Evolutionary conservation across 2,797 vertebrate genomes (phyloP).

Genomic region (Dryobates pubescens): DNA sequence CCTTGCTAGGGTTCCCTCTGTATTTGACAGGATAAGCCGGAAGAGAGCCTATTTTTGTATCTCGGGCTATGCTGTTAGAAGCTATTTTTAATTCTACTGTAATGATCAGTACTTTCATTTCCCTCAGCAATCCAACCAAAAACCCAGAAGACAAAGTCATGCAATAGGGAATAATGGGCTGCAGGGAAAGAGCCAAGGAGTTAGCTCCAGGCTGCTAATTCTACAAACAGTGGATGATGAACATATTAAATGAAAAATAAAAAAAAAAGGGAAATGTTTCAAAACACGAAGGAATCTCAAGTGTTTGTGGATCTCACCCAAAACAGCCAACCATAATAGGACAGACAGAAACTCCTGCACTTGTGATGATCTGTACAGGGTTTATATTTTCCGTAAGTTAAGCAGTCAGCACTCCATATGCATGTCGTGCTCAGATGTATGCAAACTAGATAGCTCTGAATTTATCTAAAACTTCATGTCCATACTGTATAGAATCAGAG

Average conservation of each 20-base stretch:
- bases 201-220: constrained; percentile 58
- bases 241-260: background rate
- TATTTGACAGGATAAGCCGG: constrained; percentile 68
- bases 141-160: constrained; percentile 40
- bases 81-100: constrained; percentile 73
- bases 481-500: background rate
- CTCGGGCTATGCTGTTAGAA: constrained; percentile 60
- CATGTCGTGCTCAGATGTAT: constrained; percentile 11
- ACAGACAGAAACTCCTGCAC: constrained; percentile 54
- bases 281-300: constrained; percentile 13
- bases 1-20: constrained; percentile 70
- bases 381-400: constrained; percentile 54
- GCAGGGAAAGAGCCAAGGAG: constrained; percentile 72
- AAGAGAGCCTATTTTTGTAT: constrained; percentile 68
- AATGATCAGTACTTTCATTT: constrained; percentile 72
- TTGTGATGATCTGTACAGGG: constrained; percentile 32
- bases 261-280: background rate
- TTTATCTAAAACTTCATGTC: constrained; percentile 13
- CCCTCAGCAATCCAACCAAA: constrained; percentile 61
- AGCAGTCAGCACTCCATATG: constrained; percentile 61
- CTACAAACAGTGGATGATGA: background rate
- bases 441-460: constrained; percentile 32
- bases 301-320: constrained; percentile 37
- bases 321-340: constrained; percentile 1
- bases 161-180: constrained; percentile 31